Conservation (phyloP, 2,888 invertebrate species). For the Caenorhabditis imperialis region DNA sequence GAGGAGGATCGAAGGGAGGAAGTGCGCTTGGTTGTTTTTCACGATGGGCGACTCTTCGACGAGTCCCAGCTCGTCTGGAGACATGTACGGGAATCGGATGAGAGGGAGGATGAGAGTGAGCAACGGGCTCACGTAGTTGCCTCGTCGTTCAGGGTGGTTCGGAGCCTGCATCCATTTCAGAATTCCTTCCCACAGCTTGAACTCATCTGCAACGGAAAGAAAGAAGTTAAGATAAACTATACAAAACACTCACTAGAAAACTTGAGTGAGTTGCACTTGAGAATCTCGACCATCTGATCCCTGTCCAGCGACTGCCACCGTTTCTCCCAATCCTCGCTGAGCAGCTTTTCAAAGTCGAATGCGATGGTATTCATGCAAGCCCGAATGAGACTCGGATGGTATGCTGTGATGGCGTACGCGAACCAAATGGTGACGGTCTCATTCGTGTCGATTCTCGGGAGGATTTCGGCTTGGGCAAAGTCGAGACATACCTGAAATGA, state of each 20-base stretch:
- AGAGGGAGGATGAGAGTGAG: constrained; percentile 70
- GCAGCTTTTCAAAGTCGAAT: constrained; percentile 64
- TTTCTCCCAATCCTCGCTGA: constrained; percentile 79
- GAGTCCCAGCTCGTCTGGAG: constrained; percentile 88
- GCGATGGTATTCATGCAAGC: constrained; percentile 73
- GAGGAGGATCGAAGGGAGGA: constrained; percentile 78
- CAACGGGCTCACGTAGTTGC: constrained; percentile 66
- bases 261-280: constrained; percentile 78
- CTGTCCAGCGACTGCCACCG: constrained; percentile 78
- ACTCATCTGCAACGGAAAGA: constrained; percentile 77
- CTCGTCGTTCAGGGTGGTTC: constrained; percentile 77
- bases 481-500: constrained; percentile 78
- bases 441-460: constrained; percentile 79
- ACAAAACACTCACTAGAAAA: constrained; percentile 70
- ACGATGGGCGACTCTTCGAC: constrained; percentile 85
- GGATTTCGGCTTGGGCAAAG: constrained; percentile 79
- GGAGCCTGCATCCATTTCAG: constrained; percentile 78
- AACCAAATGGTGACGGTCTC: constrained; percentile 80
- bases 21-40: constrained; percentile 77
- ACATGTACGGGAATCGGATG: constrained; percentile 90
- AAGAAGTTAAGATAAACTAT: background rate
- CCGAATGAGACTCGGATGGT: constrained; percentile 74
- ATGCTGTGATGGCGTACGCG: constrained; percentile 79
- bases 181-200: constrained; percentile 79
- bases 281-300: constrained; percentile 79